Percentiles rank a stretch among this genome's conserved stretches.
phyloP scores from a whole-genome alignment of 2,113 vertebrate genomes.

The Chloropsis hardwickii region DNA sequence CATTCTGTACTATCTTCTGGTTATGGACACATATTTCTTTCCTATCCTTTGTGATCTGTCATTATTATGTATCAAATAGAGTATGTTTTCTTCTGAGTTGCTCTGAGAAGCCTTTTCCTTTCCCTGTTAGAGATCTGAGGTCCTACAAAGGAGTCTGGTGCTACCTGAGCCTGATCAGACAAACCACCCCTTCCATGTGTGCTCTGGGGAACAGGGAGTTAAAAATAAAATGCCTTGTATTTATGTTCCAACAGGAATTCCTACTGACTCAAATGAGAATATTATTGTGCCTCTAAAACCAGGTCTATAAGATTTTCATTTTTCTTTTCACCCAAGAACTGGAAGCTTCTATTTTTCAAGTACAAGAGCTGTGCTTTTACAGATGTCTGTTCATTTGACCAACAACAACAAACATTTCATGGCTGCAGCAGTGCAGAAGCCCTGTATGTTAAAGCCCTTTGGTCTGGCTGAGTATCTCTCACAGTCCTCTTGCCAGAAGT shows the following conservation, averaged over 20 bases:
- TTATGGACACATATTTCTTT: neutral
- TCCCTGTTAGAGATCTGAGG: neutral
- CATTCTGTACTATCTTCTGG: neutral
- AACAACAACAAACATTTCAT: neutral
- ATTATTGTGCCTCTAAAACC: neutral
- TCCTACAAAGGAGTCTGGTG: neutral
- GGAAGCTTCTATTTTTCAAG: neutral
- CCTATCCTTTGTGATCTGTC: neutral
- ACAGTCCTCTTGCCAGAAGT: conserved; percentile 21
- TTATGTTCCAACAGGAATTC: neutral
- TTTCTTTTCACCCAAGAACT: neutral
- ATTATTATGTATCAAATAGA: neutral
- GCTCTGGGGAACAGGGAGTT: neutral
- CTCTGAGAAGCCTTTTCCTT: neutral
- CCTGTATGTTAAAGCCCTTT: neutral
- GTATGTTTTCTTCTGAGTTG: neutral
- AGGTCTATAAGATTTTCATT: neutral
- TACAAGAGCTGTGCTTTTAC: conserved; percentile 2
- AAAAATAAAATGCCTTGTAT: conserved; percentile 35
- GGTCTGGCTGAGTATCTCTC: neutral
- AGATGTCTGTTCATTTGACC: neutral
- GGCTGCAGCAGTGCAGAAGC: neutral
- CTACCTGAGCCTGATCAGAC: neutral
- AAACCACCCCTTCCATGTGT: neutral
- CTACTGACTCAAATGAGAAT: neutral